Evolutionary conservation across 2,797 vertebrate species (phyloP).

Genomic region (Megalops cyprinoides): DNA sequence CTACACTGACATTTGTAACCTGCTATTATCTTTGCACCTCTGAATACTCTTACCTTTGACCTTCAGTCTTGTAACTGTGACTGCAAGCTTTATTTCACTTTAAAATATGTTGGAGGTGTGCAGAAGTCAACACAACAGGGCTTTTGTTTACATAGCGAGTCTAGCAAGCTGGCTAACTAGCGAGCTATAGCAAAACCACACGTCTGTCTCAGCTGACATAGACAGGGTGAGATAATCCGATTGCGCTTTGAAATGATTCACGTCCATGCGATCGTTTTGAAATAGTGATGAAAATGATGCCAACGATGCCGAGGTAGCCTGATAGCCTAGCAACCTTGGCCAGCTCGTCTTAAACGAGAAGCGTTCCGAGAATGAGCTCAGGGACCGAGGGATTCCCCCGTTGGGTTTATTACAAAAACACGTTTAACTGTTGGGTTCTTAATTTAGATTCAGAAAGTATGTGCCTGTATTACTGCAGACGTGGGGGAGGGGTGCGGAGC

Average conservation of each 20-base stretch:
- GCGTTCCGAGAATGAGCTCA: neutral
- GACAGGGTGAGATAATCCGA: neutral
- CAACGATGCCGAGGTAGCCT: neutral
- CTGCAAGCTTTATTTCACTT: neutral
- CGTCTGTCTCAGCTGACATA: neutral
- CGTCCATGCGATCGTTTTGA: neutral
- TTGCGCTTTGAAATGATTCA: neutral
- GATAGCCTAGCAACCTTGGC: neutral
- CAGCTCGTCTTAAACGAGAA: neutral
- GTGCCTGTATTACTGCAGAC: conserved; percentile 76
- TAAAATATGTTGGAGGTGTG: neutral
- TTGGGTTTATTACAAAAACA: neutral
- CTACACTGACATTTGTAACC: too few species aligned
- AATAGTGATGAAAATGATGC: neutral
- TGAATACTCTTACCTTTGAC: too few species aligned
- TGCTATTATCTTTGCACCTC: too few species aligned
- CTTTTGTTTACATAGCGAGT: neutral
- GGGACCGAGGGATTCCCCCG: neutral
- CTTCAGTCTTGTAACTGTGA: neutral
- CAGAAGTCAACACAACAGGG: neutral
- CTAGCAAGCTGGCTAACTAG: neutral
- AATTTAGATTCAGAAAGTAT: conserved; percentile 48
- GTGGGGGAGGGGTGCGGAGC: conserved; percentile 71
- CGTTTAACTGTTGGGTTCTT: neutral
- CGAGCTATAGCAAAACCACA: neutral